Evolutionary conservation across 2,797 vertebrate genomes (phyloP).

Genomic region (Malacoctenus gilli): DNA sequence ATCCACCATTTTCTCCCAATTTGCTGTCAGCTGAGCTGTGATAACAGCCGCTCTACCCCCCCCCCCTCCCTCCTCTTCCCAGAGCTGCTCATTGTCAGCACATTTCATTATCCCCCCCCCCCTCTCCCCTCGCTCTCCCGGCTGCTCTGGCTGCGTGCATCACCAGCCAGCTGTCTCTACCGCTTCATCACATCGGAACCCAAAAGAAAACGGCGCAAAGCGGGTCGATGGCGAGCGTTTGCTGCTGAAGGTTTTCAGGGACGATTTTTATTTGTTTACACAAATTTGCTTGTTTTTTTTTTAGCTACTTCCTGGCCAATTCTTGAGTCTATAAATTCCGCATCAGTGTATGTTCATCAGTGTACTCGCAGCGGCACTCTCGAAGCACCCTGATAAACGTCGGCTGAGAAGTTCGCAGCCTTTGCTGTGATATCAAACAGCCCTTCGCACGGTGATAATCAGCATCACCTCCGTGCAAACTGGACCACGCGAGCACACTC

Average conservation of each 20-base stretch:
- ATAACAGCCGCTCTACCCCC: constrained; percentile 8
- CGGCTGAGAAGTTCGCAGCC: not conserved
- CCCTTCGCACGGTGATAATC: constrained; percentile 1
- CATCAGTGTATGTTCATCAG: no score
- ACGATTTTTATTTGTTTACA: no score
- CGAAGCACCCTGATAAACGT: constrained; percentile 22
- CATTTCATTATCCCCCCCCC: constrained; percentile 42
- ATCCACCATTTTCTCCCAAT: constrained; percentile 1
- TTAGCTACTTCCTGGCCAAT: constrained; percentile 24
- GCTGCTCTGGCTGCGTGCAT: constrained; percentile 6
- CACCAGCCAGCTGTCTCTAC: constrained; percentile 43
- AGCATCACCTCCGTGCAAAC: not conserved
- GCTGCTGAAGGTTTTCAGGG: constrained; percentile 25
- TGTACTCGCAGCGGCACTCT: constrained; percentile 1
- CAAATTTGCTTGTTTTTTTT: not conserved
- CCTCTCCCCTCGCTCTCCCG: no score
- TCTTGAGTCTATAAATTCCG: no score
- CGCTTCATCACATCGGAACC: constrained; percentile 21
- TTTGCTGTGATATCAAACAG: constrained; percentile 12
- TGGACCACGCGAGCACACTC: constrained; percentile 6
- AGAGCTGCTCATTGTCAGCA: constrained; percentile 45
- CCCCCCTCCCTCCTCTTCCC: not conserved
- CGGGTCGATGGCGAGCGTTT: constrained; percentile 25
- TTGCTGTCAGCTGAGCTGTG: constrained; percentile 44
- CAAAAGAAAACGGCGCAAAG: constrained; percentile 15